phyloP scores from a whole-genome alignment of 30 jellyfish, hydroid and myxozoan species.

The Aurelia sp. region DNA sequence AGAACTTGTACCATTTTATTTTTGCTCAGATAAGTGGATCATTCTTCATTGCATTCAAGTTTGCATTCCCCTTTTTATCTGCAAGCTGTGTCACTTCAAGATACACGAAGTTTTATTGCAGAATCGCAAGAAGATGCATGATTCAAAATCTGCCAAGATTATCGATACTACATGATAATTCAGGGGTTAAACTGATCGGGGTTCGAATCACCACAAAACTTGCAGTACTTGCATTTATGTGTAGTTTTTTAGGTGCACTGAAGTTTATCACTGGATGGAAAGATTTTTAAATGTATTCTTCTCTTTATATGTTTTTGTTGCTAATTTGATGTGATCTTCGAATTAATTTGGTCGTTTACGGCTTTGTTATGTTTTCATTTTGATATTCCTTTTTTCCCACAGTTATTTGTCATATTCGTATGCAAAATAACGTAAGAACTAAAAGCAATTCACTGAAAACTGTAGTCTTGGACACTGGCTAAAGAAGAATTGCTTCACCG shows the following conservation, averaged over 20 bases:
- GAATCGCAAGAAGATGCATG: constrained; percentile 3
- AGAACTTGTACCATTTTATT: background rate
- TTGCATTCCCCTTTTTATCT: constrained; percentile 12
- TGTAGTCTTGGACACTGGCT: too few species aligned
- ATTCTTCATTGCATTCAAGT: constrained; percentile 10
- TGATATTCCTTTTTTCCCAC: too few species aligned
- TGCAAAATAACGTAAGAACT: too few species aligned
- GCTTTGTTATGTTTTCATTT: too few species aligned
- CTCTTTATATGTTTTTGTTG: too few species aligned
- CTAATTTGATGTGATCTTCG: too few species aligned
- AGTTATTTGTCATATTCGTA: too few species aligned
- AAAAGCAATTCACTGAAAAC: too few species aligned
- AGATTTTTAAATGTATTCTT: background rate
- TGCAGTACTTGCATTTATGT: constrained; percentile 10
- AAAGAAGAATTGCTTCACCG: too few species aligned
- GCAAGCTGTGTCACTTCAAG: constrained; percentile 4
- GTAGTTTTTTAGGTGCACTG: constrained; percentile 13
- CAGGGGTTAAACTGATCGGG: constrained; percentile 14
- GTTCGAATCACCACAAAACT: constrained; percentile 3
- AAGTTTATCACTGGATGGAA: constrained; percentile 6
- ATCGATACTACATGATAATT: background rate
- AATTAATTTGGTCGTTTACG: too few species aligned
- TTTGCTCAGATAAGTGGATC: constrained; percentile 4
- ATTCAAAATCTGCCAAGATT: constrained; percentile 5
- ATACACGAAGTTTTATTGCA: background rate